phyloP scores from a whole-genome alignment of 35 echinoderm and acorn worm species.

The Strongylocentrotus purpuratus region DNA sequence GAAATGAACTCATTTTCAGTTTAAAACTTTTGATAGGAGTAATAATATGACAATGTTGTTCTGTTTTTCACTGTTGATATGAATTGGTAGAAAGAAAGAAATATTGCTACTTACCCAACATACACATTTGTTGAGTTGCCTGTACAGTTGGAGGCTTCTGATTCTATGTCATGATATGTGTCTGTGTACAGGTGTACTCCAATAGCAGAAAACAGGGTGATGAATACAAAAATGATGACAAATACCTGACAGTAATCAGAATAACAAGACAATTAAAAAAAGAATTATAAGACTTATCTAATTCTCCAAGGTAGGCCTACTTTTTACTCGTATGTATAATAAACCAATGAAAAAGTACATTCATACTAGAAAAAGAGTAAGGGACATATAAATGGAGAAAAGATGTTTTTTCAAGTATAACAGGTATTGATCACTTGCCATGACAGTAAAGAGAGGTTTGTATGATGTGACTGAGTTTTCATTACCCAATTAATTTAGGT shows the following conservation, averaged over 20 bases:
- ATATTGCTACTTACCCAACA: slow-evolving; percentile 55
- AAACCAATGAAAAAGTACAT: too few relatives aligned
- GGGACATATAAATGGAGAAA: too few relatives aligned
- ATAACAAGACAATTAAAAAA: background rate
- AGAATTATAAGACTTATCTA: background rate
- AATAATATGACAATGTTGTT: too few relatives aligned
- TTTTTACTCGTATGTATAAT: too few relatives aligned
- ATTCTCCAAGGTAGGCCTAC: too few relatives aligned
- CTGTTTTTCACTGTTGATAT: too few relatives aligned
- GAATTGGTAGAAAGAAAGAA: background rate
- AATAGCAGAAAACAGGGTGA: slow-evolving; percentile 89
- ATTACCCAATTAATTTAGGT: background rate
- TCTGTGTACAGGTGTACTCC: slow-evolving; percentile 85
- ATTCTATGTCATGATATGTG: slow-evolving; percentile 70
- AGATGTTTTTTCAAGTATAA: too few relatives aligned
- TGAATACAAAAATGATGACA: slow-evolving; percentile 87
- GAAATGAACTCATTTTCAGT: too few relatives aligned
- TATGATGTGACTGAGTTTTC: background rate
- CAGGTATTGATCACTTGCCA: too few relatives aligned
- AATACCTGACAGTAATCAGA: slow-evolving; percentile 68
- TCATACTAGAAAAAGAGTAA: too few relatives aligned
- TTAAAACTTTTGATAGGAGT: too few relatives aligned
- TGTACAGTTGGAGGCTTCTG: slow-evolving; percentile 62
- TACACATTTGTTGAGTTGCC: slow-evolving; percentile 62
- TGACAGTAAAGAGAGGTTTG: too few relatives aligned